Percentiles rank a stretch among this genome's conserved stretches.
These are phyloP conservation scores for Brachionus paranguensis DNA, from an alignment of 1,140 invertebrate genomes.

Conservation along the genomic window DNA sequence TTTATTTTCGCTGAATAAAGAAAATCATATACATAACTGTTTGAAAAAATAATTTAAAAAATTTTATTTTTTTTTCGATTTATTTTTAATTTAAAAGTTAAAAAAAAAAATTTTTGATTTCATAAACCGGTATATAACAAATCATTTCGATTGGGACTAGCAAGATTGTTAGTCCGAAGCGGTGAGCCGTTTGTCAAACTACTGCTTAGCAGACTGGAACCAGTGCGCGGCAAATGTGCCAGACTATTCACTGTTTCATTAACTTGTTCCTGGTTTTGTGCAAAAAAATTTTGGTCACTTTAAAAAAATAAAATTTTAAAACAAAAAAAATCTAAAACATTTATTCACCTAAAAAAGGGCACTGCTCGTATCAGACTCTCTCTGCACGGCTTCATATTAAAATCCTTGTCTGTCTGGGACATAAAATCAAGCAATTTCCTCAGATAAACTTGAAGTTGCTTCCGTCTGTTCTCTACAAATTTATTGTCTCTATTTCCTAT, in stretches of 20 bases:
- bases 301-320: neutral
- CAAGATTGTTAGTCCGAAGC: neutral
- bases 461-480: conserved; percentile 10
- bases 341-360: conserved; percentile 6
- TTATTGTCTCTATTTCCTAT: conserved; percentile 73
- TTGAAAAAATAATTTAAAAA: too few species aligned
- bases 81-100: neutral
- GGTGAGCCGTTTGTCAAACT: conserved; percentile 10
- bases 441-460: conserved; percentile 2
- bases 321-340: neutral
- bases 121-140: conserved; percentile 34
- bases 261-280: neutral
- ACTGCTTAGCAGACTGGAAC: neutral
- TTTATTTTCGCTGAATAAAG: too few species aligned
- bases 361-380: conserved; percentile 16
- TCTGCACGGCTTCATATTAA: conserved; percentile 27
- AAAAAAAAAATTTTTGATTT: neutral
- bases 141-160: neutral
- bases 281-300: neutral
- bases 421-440: conserved; percentile 1
- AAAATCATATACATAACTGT: too few species aligned
- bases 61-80: too few species aligned
- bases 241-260: neutral
- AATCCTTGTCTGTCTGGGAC: neutral
- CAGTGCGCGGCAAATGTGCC: neutral